Evolutionary conservation across 2,888 invertebrate species (phyloP).

Genomic region (Tetropium fuscum): DNA sequence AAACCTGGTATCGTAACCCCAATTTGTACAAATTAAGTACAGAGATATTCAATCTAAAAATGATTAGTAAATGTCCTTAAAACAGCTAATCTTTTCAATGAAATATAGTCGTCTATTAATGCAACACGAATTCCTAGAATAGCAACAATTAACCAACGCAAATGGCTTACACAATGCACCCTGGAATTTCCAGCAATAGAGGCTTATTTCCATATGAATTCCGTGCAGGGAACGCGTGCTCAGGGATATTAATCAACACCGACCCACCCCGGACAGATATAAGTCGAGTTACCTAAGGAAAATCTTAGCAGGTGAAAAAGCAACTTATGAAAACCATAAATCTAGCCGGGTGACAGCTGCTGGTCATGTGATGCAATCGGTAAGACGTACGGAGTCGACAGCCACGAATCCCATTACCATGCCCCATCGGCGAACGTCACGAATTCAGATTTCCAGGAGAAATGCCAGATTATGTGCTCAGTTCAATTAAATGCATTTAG

Average conservation of each 20-base stretch:
- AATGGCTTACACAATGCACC: constrained; percentile 17
- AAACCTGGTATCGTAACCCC: no score
- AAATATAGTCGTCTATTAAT: background rate
- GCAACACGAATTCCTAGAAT: constrained; percentile 17
- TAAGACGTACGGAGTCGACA: constrained; percentile 43
- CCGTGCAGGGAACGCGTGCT: constrained; percentile 10
- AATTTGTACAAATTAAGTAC: no score
- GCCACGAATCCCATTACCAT: constrained; percentile 47
- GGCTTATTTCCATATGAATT: constrained; percentile 18
- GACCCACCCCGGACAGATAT: background rate
- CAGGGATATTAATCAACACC: constrained; percentile 4
- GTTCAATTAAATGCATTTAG: constrained; percentile 45
- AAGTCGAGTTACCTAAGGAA: background rate
- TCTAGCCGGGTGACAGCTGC: constrained; percentile 42
- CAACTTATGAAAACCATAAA: constrained; percentile 44
- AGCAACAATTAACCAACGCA: constrained; percentile 18
- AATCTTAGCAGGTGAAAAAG: constrained; percentile 18
- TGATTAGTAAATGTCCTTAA: background rate
- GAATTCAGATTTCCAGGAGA: constrained; percentile 45
- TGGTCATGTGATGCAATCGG: constrained; percentile 47
- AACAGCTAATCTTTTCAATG: background rate
- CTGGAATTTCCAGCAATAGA: constrained; percentile 11
- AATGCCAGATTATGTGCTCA: constrained; percentile 42
- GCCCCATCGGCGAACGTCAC: constrained; percentile 43
- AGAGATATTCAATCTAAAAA: no score